These are phyloP conservation scores for Eidolon helvum DNA, from an alignment of 2,113 vertebrate genomes.

Conservation along the genomic window DNA sequence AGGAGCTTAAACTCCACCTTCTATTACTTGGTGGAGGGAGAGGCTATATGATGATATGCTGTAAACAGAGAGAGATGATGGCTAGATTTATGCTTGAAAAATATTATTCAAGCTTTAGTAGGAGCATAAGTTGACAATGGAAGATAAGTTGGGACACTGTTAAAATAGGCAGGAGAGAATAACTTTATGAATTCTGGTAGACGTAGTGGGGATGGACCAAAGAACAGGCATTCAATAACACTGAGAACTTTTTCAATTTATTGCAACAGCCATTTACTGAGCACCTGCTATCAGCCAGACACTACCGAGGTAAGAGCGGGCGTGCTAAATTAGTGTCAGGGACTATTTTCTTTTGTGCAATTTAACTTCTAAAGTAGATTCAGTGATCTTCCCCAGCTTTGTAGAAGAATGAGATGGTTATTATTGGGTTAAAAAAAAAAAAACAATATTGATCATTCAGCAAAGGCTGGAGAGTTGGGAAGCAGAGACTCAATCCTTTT, in stretches of 20 bases:
- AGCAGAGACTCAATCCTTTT: neutral
- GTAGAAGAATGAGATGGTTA: neutral
- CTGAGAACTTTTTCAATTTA: neutral
- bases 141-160: neutral
- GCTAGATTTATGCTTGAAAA: neutral
- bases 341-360: neutral
- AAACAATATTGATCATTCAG: neutral
- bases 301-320: fast-evolving
- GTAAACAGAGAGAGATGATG: neutral
- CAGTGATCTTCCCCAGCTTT: neutral
- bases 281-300: neutral
- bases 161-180: neutral
- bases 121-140: fast-evolving
- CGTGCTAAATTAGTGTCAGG: neutral
- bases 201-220: neutral
- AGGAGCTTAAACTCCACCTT: neutral
- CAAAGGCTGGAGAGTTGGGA: neutral
- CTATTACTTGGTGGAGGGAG: neutral
- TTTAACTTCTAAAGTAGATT: neutral
- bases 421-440: neutral
- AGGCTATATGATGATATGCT: neutral
- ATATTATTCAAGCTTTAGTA: neutral
- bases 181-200: neutral
- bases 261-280: neutral
- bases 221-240: neutral